Conservation (phyloP, 1,140 invertebrate species). For the Drosophila santomea region DNA sequence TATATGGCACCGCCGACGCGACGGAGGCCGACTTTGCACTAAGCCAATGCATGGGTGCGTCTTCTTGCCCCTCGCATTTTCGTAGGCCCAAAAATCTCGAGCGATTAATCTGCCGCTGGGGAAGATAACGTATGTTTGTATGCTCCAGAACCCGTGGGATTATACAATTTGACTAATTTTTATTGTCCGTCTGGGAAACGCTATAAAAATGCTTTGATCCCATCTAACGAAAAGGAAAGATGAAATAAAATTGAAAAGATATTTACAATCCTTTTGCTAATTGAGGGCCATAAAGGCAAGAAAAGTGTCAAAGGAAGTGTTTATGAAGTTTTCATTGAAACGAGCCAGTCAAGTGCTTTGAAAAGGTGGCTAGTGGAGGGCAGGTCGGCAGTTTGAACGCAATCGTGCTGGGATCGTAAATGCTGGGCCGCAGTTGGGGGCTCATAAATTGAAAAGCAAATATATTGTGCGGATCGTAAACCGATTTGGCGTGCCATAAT, state of each 20-base stretch:
- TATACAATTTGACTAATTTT: constrained; percentile 37
- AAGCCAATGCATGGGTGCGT: constrained; percentile 48
- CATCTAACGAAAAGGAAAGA: constrained; percentile 15
- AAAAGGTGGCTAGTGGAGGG: not conserved
- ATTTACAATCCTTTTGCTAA: constrained; percentile 29
- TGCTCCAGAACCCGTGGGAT: constrained; percentile 10
- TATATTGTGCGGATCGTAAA: constrained; percentile 30
- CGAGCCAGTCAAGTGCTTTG: not conserved
- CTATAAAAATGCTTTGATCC: constrained; percentile 27
- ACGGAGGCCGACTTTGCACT: constrained; percentile 56
- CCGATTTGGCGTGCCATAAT: constrained; percentile 26
- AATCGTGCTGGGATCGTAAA: constrained; percentile 27
- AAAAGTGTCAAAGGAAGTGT: constrained; percentile 13
- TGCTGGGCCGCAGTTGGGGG: constrained; percentile 26
- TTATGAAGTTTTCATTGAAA: constrained; percentile 12
- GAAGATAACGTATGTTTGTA: constrained; percentile 27
- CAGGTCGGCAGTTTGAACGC: constrained; percentile 2
- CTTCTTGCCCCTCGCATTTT: constrained; percentile 2
- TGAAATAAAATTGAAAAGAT: constrained; percentile 35
- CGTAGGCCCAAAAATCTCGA: constrained; percentile 26
- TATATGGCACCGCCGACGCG: constrained; percentile 27
- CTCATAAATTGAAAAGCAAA: constrained; percentile 40
- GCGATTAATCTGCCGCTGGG: constrained; percentile 27
- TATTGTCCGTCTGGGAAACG: constrained; percentile 29
- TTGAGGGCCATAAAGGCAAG: constrained; percentile 18